Base-by-base conservation (phyloP, 2,888 invertebrate genomes). In the Portevinia maculata region DNA sequence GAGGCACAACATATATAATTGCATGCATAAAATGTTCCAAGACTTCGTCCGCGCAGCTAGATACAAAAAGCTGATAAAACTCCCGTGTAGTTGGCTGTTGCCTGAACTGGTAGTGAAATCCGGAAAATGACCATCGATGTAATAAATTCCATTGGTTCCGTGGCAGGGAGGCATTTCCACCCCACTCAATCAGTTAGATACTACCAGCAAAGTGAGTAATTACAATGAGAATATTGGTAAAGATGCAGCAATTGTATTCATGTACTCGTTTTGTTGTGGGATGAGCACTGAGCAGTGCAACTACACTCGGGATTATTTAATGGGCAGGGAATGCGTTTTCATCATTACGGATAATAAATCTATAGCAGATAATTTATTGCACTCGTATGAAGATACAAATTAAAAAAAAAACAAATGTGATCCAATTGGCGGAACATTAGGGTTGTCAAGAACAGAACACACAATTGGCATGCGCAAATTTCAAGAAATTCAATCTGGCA, bases 101-200 rank as follows among this genome's bases (percentile, higher is more conserved):
- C n/a, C 15, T 44, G 50, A 30, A 28, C 13, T 34, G 48, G 67
- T 48, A 64, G 75, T 69, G 62, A 75, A 64, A 70, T 81, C 62
- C 69, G 79, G 75, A 81, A 24, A 81, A 70, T 74, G 53, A 24
- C 59, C 65, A 41, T 70, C 59, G 52, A 64, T 41, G 34, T 19
- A 32, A 13, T 59, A 48, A 15, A 74, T 55, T 74, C 59, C 73
- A 9, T 32, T 46, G 55, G 41, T 53, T 41, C 30, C 60, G 39
- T 55, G 24, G 11, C 28, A 21, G 32, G 24, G n/a, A 65, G 62
- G 44, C 37, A 76, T 53, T 53, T 28, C 62, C 76, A 65, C 76
- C 64, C 57, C 32, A 75, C 75, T 75, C 79, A 79, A 81, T 81
- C 81, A 81, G 70, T 76, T 76, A 71, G 59, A 60, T 76, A 53